Evolutionary conservation across 2,888 invertebrate genomes (phyloP), one percentile per base, ranked within the genome.

Genomic region (Ditula angustiorana): DNA sequence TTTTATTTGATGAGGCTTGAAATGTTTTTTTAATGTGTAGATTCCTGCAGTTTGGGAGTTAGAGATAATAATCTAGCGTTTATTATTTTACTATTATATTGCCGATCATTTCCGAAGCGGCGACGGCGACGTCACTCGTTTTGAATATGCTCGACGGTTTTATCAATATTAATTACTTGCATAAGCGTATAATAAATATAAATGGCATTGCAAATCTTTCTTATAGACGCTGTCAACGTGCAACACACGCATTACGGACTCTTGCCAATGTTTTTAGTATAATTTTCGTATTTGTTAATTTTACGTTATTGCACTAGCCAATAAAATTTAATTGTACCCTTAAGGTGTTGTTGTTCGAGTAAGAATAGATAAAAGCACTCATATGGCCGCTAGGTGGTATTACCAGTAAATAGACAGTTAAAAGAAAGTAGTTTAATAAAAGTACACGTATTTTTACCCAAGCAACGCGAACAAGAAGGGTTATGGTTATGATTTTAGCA

Each of bases 271-370:
- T 74, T 56, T 44, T 62, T 69, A 69, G 71, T 69, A 74, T 76
- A 78, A 77, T 79, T 76, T 70, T 74, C 74, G 61, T 73, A 77
- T 79, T 74, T 68, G 71, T 76, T 71, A 72, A 75, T 75, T 75
- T 69, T 76, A 73, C 62, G 63, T 52, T 58, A 49, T 56, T 62
- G 55, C 56, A 62, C 41, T 57, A 16, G 24, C 26, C 44, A 63
- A 57, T 63, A 58, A 63, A 58, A 58, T 46, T 63, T 63, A 63
- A 63, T 63, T 63, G 58, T 19, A 63, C 58, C 63, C 50, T 50
- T 63, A 58, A 58, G 49, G 49, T 55, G 55, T 26, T 33, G 49
- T 60, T 30, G 61, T 61, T 55, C 46, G 13, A 52, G 30, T 61
- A 50, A 60, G 28, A 52, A 61, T 61, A 61, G 52, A 23, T 44